Percentiles rank a stretch among this genome's conserved stretches.
phyloP scores from a whole-genome alignment of 2,797 vertebrate genomes.

The Pachyuromys duprasi region DNA sequence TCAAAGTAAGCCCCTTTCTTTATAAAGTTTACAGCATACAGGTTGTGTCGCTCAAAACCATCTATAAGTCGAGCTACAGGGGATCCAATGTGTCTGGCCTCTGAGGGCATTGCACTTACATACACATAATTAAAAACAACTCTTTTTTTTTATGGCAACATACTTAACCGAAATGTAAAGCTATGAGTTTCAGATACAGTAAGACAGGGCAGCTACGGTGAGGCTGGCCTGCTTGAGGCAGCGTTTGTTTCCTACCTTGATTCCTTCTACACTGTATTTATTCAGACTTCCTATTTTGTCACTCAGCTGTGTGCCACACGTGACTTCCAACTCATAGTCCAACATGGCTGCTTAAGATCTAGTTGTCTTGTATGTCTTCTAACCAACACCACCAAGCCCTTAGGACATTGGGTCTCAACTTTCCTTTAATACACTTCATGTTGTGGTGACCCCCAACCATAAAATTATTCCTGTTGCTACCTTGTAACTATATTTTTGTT shows the following conservation, averaged over 20 bases:
- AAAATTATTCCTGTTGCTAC: not conserved
- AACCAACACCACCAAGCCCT: not conserved
- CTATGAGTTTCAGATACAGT: not conserved
- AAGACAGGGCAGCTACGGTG: not conserved
- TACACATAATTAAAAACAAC: not conserved
- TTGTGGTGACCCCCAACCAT: not conserved
- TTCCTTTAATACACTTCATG: not conserved
- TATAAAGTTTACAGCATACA: not conserved
- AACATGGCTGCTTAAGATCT: not conserved
- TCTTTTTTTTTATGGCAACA: not conserved
- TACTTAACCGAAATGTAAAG: not conserved
- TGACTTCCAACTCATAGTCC: not conserved
- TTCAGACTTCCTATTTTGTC: not conserved
- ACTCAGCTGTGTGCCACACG: not conserved
- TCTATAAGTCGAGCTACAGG: not conserved
- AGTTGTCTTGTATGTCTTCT: not conserved
- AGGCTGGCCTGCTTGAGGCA: not conserved
- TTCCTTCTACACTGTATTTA: not conserved
- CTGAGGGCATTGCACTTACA: not conserved
- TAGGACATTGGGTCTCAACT: not conserved
- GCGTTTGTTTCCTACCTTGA: not conserved
- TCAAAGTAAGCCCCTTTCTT: not conserved
- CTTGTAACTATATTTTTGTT: not conserved
- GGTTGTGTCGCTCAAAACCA: accelerated
- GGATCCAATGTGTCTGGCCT: not conserved